Percentiles rank a stretch among this genome's conserved stretches.
phyloP scores from a whole-genome alignment of 1,140 invertebrate genomes.

The Plutomurus gul region DNA sequence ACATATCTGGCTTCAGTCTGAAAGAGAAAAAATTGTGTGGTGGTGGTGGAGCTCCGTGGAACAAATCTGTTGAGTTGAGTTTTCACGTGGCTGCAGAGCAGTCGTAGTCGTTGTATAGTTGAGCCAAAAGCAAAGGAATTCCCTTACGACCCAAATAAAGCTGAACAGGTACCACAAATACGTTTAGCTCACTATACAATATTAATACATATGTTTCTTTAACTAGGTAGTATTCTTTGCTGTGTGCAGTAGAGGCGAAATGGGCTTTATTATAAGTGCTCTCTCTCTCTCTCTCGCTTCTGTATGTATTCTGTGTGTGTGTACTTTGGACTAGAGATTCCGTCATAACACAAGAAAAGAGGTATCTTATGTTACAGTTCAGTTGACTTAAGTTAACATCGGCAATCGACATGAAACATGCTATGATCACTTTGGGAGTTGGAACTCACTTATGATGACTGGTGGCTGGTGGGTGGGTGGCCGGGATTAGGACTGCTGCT shows the following conservation, averaged over 20 bases:
- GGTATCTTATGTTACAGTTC: neutral
- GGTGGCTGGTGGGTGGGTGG: neutral
- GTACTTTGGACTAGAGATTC: no score
- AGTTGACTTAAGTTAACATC: neutral
- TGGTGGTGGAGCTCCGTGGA: neutral
- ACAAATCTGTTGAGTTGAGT: slow-evolving; percentile 9
- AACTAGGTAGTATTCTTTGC: neutral
- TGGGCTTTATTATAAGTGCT: no score
- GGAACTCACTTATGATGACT: neutral
- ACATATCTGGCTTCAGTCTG: neutral
- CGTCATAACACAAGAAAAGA: neutral
- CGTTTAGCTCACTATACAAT: neutral
- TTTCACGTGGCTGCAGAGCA: neutral
- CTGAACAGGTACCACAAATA: neutral
- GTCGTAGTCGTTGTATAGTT: no score
- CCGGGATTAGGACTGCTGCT: no score
- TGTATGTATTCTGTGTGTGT: no score
- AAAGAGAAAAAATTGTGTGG: neutral
- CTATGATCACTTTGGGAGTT: neutral
- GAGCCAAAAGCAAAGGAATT: slow-evolving; percentile 7
- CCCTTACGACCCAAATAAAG: neutral
- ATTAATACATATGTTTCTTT: neutral
- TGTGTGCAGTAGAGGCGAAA: neutral
- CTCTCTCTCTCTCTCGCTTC: no score
- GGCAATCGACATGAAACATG: slow-evolving; percentile 11